Conservation (phyloP, 1,140 invertebrate genomes). For the Venturia canescens region DNA sequence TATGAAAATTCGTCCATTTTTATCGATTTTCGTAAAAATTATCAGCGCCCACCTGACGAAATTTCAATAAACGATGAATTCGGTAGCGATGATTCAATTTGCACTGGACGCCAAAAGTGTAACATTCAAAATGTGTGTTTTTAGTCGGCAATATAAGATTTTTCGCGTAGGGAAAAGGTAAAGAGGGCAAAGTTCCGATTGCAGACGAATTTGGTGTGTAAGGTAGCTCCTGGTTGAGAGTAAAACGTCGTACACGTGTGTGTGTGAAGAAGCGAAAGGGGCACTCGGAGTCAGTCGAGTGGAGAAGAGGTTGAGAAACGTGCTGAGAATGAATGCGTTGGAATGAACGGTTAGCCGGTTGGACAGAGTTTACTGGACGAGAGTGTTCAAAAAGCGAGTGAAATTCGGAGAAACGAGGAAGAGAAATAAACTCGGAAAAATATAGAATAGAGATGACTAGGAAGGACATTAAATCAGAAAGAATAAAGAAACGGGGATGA, state of each 20-base stretch:
- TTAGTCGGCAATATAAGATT: neutral
- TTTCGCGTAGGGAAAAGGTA: neutral
- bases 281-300: conserved; percentile 49
- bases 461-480: neutral
- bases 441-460: neutral
- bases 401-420: neutral
- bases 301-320: conserved; percentile 39
- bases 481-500: conserved; percentile 18
- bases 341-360: conserved; percentile 32
- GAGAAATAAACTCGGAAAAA: too few species aligned
- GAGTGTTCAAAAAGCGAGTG: conserved; percentile 46
- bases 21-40: too few species aligned
- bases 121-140: conserved; percentile 26
- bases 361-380: conserved; percentile 17
- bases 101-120: conserved; percentile 3
- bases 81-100: too few species aligned
- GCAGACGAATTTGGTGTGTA: neutral
- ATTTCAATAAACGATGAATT: too few species aligned
- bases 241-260: neutral
- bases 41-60: neutral
- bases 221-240: neutral
- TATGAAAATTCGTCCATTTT: too few species aligned
- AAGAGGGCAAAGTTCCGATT: neutral
- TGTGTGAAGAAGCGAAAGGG: conserved; percentile 24
- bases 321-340: conserved; percentile 46